These are phyloP conservation scores for Napeogenes inachia DNA, from an alignment of 2,888 invertebrate species.

Conservation along the genomic window DNA sequence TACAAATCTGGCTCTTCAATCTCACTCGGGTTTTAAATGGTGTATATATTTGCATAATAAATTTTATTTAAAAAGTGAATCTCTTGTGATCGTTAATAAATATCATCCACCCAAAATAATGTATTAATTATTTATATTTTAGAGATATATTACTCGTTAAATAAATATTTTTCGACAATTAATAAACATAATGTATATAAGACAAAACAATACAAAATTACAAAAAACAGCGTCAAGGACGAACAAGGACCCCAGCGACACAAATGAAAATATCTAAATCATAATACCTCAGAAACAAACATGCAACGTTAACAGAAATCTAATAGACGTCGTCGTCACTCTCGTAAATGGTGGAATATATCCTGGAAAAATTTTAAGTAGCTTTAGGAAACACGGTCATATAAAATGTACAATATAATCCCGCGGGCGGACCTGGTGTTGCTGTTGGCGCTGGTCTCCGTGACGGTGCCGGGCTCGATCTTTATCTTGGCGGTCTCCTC, in stretches of 20 bases:
- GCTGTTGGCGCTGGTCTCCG: slow-evolving; percentile 86
- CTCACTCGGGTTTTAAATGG: too few species aligned
- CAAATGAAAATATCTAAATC: slow-evolving; percentile 24
- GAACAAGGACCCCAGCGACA: slow-evolving; percentile 20
- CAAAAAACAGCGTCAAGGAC: slow-evolving; percentile 17
- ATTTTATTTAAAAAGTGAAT: too few species aligned
- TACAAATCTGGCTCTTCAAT: too few species aligned
- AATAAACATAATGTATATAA: not conserved
- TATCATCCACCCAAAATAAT: too few species aligned
- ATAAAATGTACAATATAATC: not conserved
- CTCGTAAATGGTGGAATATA: slow-evolving; percentile 56
- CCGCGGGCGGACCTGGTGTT: slow-evolving; percentile 77
- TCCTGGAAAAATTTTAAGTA: slow-evolving; percentile 48
- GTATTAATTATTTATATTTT: too few species aligned
- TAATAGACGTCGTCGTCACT: slow-evolving; percentile 48
- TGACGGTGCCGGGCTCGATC: slow-evolving; percentile 69
- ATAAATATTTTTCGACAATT: too few species aligned
- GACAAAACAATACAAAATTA: not conserved
- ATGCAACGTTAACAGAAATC: slow-evolving; percentile 28
- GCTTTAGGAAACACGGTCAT: slow-evolving; percentile 5
- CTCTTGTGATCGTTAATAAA: too few species aligned
- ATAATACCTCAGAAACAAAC: slow-evolving; percentile 25
- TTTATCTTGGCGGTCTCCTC: slow-evolving; percentile 81
- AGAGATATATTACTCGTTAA: too few species aligned
- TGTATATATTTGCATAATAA: too few species aligned